Conservation (phyloP, 30 jellyfish, hydroid and myxozoan species). For the Turritopsis dohrnii region DNA sequence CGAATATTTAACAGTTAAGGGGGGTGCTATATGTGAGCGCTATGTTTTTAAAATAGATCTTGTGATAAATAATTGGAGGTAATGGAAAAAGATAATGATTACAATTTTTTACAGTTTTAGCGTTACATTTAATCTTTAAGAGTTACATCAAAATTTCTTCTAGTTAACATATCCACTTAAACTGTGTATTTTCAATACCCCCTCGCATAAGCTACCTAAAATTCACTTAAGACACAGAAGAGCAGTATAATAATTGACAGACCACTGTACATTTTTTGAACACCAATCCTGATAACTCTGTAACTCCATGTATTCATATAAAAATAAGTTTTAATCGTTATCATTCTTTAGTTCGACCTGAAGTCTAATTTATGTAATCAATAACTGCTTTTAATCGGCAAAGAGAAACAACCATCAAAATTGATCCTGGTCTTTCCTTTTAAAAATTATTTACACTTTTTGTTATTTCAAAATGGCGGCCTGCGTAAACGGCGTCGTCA, state of each 20-base stretch:
- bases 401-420: background rate
- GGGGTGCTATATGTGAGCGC: background rate
- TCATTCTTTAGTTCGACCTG: background rate
- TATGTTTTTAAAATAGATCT: no score
- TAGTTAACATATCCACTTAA: background rate
- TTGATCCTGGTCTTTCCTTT: background rate
- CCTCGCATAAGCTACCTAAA: background rate
- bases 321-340: no score
- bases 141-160: no score
- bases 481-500: background rate
- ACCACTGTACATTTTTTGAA: background rate
- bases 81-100: no score
- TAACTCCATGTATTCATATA: no score
- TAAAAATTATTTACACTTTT: slow-evolving; percentile 6
- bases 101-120: no score
- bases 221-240: background rate
- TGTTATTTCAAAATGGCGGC: slow-evolving; percentile 14
- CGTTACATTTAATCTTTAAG: no score
- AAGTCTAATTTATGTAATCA: background rate
- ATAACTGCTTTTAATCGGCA: background rate
- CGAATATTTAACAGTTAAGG: background rate
- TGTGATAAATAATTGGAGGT: no score
- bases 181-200: background rate
- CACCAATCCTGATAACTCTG: no score
- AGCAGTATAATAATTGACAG: background rate